Percentiles rank a stretch among this genome's conserved stretches.
These are phyloP conservation scores for Etheostoma perlongum DNA, from an alignment of 2,797 vertebrate species.

Conservation along the genomic window DNA sequence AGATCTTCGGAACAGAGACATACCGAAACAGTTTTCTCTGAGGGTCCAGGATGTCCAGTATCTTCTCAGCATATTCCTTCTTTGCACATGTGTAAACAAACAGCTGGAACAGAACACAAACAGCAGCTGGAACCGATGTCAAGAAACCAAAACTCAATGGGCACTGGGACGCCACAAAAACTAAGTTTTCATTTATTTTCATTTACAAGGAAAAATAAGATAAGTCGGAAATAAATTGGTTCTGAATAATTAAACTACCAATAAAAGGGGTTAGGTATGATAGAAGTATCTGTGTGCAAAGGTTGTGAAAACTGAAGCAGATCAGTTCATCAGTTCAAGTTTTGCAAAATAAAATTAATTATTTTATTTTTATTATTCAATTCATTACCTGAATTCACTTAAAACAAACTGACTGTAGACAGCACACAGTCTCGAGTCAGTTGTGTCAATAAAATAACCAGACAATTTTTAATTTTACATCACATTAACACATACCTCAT, in stretches of 20 bases:
- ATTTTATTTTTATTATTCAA: too few species aligned
- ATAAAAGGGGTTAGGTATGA: not conserved
- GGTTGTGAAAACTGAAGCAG: not conserved
- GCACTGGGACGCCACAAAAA: not conserved
- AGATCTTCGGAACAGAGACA: conserved; percentile 3
- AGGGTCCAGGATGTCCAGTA: conserved; percentile 89
- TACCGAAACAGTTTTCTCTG: conserved; percentile 89
- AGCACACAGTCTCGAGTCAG: not conserved
- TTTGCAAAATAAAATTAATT: not conserved
- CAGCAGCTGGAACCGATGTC: conserved; percentile 26
- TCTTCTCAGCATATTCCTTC: conserved; percentile 88
- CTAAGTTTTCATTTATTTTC: not conserved
- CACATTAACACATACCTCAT: conserved; percentile 82
- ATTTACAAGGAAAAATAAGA: not conserved
- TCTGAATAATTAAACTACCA: not conserved
- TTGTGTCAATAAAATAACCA: not conserved
- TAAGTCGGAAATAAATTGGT: not conserved
- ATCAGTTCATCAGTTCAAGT: not conserved
- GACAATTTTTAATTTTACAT: not conserved
- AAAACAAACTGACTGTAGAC: conserved; percentile 11
- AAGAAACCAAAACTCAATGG: not conserved
- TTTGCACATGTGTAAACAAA: conserved; percentile 91
- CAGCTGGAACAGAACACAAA: conserved; percentile 82
- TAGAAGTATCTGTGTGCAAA: not conserved
- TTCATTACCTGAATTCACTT: not conserved